A percentile compares a stretch with the other conserved stretches of the same genome.
These are phyloP conservation scores for Junonia oenone DNA, from an alignment of 2,888 invertebrate genomes.

Conservation along the genomic window DNA sequence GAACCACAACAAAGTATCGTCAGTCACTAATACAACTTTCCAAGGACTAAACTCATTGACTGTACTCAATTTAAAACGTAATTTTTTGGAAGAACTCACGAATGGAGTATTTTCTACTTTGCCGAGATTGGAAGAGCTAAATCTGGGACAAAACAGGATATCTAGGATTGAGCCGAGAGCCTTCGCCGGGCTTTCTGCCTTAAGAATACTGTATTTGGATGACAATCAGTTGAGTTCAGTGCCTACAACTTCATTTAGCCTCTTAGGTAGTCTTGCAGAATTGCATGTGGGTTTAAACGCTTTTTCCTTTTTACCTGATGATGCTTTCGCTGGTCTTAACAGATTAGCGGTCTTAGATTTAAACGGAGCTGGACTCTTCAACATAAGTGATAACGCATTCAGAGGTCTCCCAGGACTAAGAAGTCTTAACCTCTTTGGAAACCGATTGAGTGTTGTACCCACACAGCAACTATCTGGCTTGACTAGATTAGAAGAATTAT, in stretches of 20 bases:
- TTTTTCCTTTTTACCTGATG: conserved; percentile 86
- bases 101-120: conserved; percentile 86
- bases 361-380: conserved; percentile 88
- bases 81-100: conserved; percentile 88
- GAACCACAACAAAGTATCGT: conserved; percentile 91
- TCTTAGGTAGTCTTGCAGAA: conserved; percentile 89
- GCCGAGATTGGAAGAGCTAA: conserved; percentile 89
- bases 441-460: conserved; percentile 86
- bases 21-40: conserved; percentile 88
- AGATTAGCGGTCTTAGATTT: conserved; percentile 88
- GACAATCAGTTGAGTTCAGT: conserved; percentile 90
- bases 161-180: conserved; percentile 87
- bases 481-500: conserved; percentile 87
- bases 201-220: conserved; percentile 89
- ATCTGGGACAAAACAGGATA: conserved; percentile 91
- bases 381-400: conserved; percentile 88
- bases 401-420: conserved; percentile 87
- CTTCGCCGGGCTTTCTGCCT: conserved; percentile 86
- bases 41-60: conserved; percentile 87
- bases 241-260: conserved; percentile 85
- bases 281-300: conserved; percentile 91
- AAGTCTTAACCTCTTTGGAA: conserved; percentile 88
- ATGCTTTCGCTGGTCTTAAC: conserved; percentile 88
- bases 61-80: conserved; percentile 89
- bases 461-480: conserved; percentile 86